Evolutionary conservation across 2,113 vertebrate species (phyloP).

Genomic region (Micromys minutus): DNA sequence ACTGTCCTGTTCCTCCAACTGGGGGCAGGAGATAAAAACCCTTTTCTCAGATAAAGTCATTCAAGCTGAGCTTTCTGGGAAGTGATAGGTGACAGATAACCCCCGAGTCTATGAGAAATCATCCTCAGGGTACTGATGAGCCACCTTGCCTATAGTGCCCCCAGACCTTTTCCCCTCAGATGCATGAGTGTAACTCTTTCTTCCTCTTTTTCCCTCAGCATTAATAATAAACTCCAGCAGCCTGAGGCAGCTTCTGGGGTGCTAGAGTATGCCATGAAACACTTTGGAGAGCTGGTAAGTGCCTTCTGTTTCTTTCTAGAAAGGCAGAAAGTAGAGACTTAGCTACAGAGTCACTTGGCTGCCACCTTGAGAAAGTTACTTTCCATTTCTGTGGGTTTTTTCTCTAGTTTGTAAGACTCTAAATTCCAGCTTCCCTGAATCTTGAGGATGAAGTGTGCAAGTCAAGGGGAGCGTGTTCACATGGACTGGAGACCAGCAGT

Average conservation of each 20-base stretch:
- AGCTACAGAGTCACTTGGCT: neutral
- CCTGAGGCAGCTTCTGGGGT: conserved; percentile 98
- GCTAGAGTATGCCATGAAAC: conserved; percentile 98
- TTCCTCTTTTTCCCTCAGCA: conserved; percentile 87
- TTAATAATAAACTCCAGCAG: conserved; percentile 99
- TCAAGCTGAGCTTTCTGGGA: neutral
- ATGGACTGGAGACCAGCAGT: neutral
- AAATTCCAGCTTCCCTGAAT: neutral
- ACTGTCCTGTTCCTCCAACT: neutral
- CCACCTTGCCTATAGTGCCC: neutral
- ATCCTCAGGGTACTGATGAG: neutral
- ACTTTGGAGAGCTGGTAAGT: conserved; percentile 98
- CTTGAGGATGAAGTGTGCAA: neutral
- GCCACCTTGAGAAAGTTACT: neutral
- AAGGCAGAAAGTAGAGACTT: neutral
- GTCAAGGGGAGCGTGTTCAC: neutral
- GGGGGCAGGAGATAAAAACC: neutral
- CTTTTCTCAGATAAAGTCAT: neutral
- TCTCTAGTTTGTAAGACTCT: neutral
- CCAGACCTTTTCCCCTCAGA: neutral
- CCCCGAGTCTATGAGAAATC: neutral
- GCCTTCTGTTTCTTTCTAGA: conserved; percentile 12
- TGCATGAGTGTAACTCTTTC: neutral
- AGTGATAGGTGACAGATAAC: neutral
- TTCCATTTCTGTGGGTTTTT: neutral